Conservation (phyloP, 2,797 vertebrate genomes). For the Pygocentrus nattereri region DNA sequence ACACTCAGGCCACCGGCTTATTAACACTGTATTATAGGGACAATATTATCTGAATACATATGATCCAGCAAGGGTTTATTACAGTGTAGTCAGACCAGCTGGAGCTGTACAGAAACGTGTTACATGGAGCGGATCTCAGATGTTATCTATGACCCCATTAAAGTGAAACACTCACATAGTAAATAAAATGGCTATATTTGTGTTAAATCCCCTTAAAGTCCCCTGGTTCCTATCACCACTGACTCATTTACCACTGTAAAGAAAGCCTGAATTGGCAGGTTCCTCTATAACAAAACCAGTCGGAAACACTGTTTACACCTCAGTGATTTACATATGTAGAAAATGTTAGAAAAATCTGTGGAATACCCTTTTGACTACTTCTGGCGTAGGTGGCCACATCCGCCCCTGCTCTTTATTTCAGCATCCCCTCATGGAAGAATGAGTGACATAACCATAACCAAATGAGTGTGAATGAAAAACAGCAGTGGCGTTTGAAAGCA, state of each 20-base stretch:
- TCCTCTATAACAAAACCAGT: too few relatives aligned
- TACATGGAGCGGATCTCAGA: slow-evolving; percentile 28
- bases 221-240: too few relatives aligned
- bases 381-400: slow-evolving; percentile 43
- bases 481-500: not conserved
- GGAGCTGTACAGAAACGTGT: slow-evolving; percentile 38
- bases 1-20: slow-evolving; percentile 62
- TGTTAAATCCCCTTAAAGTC: too few relatives aligned
- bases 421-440: not conserved
- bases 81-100: slow-evolving; percentile 24
- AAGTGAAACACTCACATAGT: slow-evolving; percentile 21
- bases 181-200: too few relatives aligned
- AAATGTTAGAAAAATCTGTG: too few relatives aligned
- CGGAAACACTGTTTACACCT: too few relatives aligned
- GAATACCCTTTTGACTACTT: not conserved
- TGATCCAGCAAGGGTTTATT: slow-evolving; percentile 44
- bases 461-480: slow-evolving; percentile 8
- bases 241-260: too few relatives aligned
- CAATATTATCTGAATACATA: slow-evolving; percentile 21
- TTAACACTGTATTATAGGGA: slow-evolving; percentile 57
- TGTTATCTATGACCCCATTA: slow-evolving; percentile 50
- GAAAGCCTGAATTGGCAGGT: too few relatives aligned
- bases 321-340: too few relatives aligned
- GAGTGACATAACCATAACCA: not conserved
- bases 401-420: not conserved